phyloP scores from a whole-genome alignment of 2,113 vertebrate species.

The Stictonetta naevosa region DNA sequence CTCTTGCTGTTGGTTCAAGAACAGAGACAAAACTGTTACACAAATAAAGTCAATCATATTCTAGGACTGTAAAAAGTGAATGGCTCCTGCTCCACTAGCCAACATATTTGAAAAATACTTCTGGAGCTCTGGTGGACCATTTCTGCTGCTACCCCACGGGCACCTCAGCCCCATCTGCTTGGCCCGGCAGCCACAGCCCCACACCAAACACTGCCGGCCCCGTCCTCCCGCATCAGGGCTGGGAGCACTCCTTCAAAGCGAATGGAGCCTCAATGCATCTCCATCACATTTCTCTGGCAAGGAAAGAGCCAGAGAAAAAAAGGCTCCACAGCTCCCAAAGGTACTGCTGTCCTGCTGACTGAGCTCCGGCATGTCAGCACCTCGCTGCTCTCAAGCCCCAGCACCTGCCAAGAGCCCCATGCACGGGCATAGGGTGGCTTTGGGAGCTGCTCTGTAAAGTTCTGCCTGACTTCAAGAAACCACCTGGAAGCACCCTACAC shows the following conservation, averaged over 20 bases:
- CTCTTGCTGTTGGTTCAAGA: neutral
- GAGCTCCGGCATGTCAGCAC: no score
- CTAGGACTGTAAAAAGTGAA: neutral
- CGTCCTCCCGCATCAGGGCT: rapidly evolving
- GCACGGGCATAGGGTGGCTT: no score
- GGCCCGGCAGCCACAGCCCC: neutral
- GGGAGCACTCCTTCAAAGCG: rapidly evolving
- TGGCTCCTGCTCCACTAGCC: neutral
- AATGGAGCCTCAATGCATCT: rapidly evolving
- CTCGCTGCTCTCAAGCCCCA: neutral
- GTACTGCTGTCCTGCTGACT: neutral
- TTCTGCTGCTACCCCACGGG: neutral
- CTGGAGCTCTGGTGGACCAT: neutral
- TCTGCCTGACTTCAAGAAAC: neutral
- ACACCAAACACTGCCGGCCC: rapidly evolving
- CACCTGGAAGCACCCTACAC: neutral
- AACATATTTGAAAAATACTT: neutral
- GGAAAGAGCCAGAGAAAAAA: rapidly evolving
- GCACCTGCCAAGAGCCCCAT: neutral
- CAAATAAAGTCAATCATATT: neutral
- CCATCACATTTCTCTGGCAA: no score
- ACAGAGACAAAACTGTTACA: neutral
- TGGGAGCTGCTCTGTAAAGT: neutral
- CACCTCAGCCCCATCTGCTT: rapidly evolving
- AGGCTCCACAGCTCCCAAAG: neutral